These are phyloP conservation scores for Heteromyza rotundicornis DNA, from an alignment of 2,888 invertebrate species.

Conservation along the genomic window DNA sequence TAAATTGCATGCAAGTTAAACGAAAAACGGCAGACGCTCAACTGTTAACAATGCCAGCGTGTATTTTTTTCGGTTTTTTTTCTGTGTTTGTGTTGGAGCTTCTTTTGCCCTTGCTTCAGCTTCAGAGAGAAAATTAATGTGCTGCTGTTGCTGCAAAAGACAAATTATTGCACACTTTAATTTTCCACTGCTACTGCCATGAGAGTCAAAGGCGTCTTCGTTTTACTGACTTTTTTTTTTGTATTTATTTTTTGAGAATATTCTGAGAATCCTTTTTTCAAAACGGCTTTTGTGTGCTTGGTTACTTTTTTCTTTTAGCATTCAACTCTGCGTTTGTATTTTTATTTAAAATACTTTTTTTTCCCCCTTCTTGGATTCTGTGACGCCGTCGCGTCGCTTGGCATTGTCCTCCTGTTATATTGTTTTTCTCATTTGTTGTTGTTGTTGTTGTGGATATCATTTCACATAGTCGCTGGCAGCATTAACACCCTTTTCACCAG, in stretches of 20 bases:
- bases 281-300: not conserved
- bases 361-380: not conserved
- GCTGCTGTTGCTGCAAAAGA: constrained; percentile 35
- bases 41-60: too few relatives aligned
- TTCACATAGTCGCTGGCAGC: not conserved
- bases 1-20: too few relatives aligned
- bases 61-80: too few relatives aligned
- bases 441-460: not conserved
- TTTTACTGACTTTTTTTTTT: constrained; percentile 2
- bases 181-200: constrained; percentile 5
- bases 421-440: too few relatives aligned
- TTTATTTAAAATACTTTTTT: not conserved
- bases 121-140: constrained; percentile 36
- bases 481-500: constrained; percentile 8
- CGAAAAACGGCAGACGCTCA: too few relatives aligned
- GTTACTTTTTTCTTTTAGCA: not conserved
- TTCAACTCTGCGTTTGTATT: not conserved
- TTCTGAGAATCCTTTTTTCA: not conserved
- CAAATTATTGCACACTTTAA: constrained; percentile 43
- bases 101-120: too few relatives aligned
- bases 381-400: not conserved
- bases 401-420: too few relatives aligned
- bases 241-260: not conserved
- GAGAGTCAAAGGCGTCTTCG: not conserved
- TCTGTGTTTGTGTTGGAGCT: too few relatives aligned